Base-by-base conservation (phyloP, 2,888 invertebrate species). In the Platycheirus rosarum region DNA sequence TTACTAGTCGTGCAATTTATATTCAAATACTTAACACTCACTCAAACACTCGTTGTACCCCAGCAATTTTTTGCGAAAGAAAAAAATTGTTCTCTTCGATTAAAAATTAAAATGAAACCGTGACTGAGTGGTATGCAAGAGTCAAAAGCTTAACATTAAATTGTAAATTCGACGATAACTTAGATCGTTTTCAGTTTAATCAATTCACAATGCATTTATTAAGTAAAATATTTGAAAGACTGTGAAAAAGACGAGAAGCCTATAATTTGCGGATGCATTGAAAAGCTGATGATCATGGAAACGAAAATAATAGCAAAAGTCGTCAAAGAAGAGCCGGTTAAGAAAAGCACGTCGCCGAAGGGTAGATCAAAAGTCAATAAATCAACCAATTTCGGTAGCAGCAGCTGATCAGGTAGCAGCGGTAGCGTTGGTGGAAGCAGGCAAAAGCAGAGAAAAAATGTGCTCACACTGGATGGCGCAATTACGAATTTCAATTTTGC, bases 381-480 rank as follows among this genome's bases (percentile, higher is more conserved):
- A 13, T 35, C 5, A 20, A 46, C 32, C 5, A 46, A 35, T 23
- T 5, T 13, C 18, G 49, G 16, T 11, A 29, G 60, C 23, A 35
- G 53, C 35, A 8, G 40, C 8, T 14, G 23, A 13, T 29, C 1
- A 29, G 37, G 49, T 23, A 49, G 49, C 23, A 32, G 29, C n/a
- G 16, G 16, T 1, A 5, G 63, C 9, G 26, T 1, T 13, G 9
- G 7, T 49, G 14, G 49, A 13, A 49, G 49, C 26, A 49, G 14
- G 13, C 16, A 29, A 49, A 49, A 26, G 3, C 48, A 48, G 20
- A 16, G 18, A 16, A 68, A n/a, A 60, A 26, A 2, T 1, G 8
- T 82, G 76, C 35, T 53, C 57, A 26, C 76, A 73, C 53, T 77
- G 73, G 73, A n/a, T 82, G 71, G 73, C 29, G 63, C 8, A 76